Percentiles rank a stretch among this genome's conserved stretches.
Conservation (phyloP, 2,113 vertebrate genomes). For the Barnardius zonarius region DNA sequence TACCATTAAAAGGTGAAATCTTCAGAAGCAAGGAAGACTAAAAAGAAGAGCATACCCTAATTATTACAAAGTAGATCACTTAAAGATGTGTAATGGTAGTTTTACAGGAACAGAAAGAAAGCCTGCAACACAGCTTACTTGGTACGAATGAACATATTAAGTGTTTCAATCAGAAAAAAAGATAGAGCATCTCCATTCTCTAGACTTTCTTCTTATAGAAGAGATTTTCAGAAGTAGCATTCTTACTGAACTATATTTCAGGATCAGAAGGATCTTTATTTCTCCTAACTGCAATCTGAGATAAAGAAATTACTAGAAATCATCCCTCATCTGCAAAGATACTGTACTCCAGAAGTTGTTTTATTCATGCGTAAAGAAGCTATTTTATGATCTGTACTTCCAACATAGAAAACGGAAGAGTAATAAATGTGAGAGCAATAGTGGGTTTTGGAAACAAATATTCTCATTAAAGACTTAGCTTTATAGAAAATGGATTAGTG, state of each 20-base stretch:
- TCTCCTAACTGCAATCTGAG: neutral
- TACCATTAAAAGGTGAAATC: neutral
- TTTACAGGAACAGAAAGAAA: neutral
- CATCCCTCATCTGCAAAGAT: neutral
- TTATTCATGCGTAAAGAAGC: neutral
- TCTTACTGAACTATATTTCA: neutral
- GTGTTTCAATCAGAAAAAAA: neutral
- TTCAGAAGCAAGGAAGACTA: neutral
- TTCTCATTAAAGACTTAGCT: neutral
- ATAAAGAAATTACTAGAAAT: neutral
- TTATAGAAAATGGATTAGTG: neutral
- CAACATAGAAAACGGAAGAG: neutral
- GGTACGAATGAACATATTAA: neutral
- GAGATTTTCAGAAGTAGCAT: neutral
- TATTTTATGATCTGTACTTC: neutral
- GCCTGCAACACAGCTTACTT: neutral
- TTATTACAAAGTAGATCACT: neutral
- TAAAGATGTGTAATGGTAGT: neutral
- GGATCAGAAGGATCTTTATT: neutral
- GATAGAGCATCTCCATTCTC: neutral
- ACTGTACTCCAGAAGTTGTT: neutral
- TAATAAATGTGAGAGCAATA: neutral
- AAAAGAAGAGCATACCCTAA: neutral
- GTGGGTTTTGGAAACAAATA: neutral
- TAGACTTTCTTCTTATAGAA: neutral